Percentiles rank a stretch among this genome's conserved stretches.
These are phyloP conservation scores for Lymantria dispar DNA, from an alignment of 2,888 invertebrate species.

Conservation along the genomic window DNA sequence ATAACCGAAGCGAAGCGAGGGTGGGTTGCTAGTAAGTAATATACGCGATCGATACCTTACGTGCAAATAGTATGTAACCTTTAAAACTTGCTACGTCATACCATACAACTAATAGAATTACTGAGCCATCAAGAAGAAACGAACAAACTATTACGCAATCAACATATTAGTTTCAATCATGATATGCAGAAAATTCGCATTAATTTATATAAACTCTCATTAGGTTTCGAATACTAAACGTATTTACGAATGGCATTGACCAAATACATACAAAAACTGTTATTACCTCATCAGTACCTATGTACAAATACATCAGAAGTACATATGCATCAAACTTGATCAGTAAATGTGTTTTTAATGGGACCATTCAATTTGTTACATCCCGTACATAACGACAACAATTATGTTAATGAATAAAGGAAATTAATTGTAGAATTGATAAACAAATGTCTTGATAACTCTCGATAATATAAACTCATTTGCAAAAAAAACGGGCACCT, in stretches of 20 bases:
- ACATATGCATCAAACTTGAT: not conserved
- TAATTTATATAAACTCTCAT: not conserved
- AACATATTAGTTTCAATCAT: not conserved
- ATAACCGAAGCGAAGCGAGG: too few species aligned
- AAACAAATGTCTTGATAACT: too few species aligned
- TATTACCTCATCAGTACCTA: not conserved
- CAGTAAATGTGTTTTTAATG: slow-evolving; percentile 12
- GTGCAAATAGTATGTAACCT: too few species aligned
- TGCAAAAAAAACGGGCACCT: too few species aligned
- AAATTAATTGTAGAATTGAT: not conserved
- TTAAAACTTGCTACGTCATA: too few species aligned
- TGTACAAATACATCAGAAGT: not conserved
- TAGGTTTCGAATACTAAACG: not conserved
- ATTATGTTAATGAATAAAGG: not conserved
- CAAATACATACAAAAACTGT: not conserved
- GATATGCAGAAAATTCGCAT: not conserved
- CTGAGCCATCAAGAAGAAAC: too few species aligned
- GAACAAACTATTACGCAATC: not conserved
- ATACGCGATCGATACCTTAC: too few species aligned
- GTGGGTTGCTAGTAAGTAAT: too few species aligned
- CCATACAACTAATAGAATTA: too few species aligned
- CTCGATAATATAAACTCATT: too few species aligned
- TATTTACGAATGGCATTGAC: not conserved
- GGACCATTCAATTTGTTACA: slow-evolving; percentile 2
- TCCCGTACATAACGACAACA: slow-evolving; percentile 37